Base-by-base conservation (phyloP, 2,113 vertebrate species). In the Ivindomyrus marchei region DNA sequence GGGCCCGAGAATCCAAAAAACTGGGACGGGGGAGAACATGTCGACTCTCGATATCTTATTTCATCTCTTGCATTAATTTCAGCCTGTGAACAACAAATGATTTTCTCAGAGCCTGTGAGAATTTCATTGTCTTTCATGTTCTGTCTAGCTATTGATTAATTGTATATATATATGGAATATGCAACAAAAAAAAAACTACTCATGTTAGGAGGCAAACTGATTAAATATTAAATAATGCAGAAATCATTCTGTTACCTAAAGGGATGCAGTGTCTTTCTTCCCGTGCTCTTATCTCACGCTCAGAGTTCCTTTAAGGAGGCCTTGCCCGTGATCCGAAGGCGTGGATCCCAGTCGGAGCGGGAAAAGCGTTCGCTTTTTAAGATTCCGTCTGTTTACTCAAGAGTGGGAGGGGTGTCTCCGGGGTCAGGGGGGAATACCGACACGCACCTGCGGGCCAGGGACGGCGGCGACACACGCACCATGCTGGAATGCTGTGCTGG, bases 161-260 rank as follows among this genome's bases (percentile, higher is more conserved):
- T 95, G 96, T 95, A 77, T 39, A 56, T 56, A 77, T 95, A 95
- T 95, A 94, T 94, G 94, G 94, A 96, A 95, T 96, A 96, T 96
- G 95, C 94, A 95, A 93, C 94, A 95, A 93, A 96, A 42, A 70
- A 74, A 95, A 95, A 92, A 92, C 87, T 90, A 93, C 93, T 94
- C 95, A 94, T 95, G 94, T 94, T 93, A 93, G 92, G 93, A 95
- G 94, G 94, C 94, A 94, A 94, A 94, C 91, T 96, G 95, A 96
- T 96, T 96, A 96, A 96, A 96, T 95, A 95, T 96, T 95, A 95
- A 96, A 96, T 95, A 95, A 96, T 95, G 95, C 95, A 95, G 95
- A 96, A 96, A 95, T 94, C 94, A 92, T 93, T 95, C 94, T 94
- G 94, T 96, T 95, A 96, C 96, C 96, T 96, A 95, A 95, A 96